Evolutionary conservation across 2,797 vertebrate genomes (phyloP).

Genomic region (Sebastes ruberrimus): DNA sequence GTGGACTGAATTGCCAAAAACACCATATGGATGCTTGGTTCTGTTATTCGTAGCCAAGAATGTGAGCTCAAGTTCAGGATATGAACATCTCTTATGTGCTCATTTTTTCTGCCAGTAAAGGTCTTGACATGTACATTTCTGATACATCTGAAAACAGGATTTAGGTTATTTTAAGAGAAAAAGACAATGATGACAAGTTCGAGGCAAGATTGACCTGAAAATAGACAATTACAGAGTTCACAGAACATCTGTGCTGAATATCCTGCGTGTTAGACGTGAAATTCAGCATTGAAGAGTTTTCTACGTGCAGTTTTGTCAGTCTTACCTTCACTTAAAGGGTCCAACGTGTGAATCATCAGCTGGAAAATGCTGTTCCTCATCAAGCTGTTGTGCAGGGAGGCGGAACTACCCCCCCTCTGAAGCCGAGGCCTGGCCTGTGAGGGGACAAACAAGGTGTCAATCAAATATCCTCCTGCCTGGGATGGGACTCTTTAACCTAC

Average conservation of each 20-base stretch:
- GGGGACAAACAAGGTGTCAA: constrained; percentile 57
- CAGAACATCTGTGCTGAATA: neutral
- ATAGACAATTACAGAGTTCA: neutral
- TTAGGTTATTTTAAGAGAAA: constrained; percentile 5
- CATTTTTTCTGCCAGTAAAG: neutral
- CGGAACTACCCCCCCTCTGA: constrained; percentile 95
- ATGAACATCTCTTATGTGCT: neutral
- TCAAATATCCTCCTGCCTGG: constrained; percentile 21
- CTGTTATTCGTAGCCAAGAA: neutral
- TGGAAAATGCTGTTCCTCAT: constrained; percentile 99
- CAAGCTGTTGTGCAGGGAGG: constrained; percentile 97
- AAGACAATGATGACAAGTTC: neutral
- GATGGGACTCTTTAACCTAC: neutral
- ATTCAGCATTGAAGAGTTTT: neutral
- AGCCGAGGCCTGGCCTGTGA: constrained; percentile 92
- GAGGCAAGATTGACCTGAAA: constrained; percentile 12
- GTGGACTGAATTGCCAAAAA: neutral
- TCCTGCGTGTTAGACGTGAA: neutral
- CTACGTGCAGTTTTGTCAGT: neutral
- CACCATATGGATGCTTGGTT: neutral
- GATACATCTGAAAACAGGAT: constrained; percentile 3
- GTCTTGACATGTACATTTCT: neutral
- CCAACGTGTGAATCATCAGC: constrained; percentile 98
- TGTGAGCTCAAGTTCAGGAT: neutral
- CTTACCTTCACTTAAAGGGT: constrained; percentile 97